phyloP scores from a whole-genome alignment of 1,140 invertebrate species.

The Caenorhabditis brenneri region DNA sequence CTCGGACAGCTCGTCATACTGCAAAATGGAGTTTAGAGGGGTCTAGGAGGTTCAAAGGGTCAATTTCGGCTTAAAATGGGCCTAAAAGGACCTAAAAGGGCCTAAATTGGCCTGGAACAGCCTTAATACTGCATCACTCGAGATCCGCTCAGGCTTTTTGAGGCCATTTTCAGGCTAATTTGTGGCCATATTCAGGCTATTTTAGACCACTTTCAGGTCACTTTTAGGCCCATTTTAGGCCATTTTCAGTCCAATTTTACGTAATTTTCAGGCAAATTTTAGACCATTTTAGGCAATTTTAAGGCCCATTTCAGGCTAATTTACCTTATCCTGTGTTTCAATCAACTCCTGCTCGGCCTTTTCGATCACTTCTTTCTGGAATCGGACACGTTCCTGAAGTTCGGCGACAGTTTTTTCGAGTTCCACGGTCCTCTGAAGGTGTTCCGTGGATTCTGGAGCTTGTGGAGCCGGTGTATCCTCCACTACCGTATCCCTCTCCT shows the following conservation, averaged over 20 bases:
- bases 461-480: neutral
- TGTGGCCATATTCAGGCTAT: neutral
- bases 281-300: neutral
- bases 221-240: neutral
- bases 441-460: neutral
- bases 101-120: too few relatives aligned
- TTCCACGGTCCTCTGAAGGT: neutral
- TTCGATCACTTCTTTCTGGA: slow-evolving; percentile 19
- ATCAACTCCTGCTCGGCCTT: neutral
- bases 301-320: neutral
- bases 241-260: neutral
- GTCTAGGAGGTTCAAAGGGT: neutral
- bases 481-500: neutral
- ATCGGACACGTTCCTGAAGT: neutral
- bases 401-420: neutral
- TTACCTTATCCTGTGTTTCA: neutral
- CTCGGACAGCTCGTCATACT: slow-evolving; percentile 2
- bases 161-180: neutral
- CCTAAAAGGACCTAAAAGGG: neutral
- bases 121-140: too few relatives aligned
- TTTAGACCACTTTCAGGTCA: too few relatives aligned
- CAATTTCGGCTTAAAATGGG: neutral
- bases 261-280: neutral
- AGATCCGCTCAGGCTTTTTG: too few relatives aligned
- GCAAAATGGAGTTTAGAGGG: neutral